These are phyloP conservation scores for Stigmatopora nigra DNA, from an alignment of 2,113 vertebrate species.

Conservation along the genomic window DNA sequence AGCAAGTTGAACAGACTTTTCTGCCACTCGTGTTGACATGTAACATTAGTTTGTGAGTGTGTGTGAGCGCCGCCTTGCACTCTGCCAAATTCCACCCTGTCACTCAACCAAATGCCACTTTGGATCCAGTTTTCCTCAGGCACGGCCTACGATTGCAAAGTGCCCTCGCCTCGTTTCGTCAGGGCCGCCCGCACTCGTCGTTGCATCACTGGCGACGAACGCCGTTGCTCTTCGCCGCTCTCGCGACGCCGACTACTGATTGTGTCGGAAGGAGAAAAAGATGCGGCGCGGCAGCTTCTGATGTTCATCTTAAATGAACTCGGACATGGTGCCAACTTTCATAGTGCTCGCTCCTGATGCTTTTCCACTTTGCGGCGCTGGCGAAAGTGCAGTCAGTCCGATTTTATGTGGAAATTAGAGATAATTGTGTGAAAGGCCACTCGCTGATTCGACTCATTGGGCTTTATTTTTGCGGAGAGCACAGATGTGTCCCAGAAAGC, in stretches of 20 bases:
- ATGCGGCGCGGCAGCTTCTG: background rate
- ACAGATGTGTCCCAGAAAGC: too few species aligned
- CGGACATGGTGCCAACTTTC: background rate
- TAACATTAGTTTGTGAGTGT: slow-evolving; percentile 13
- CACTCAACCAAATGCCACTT: slow-evolving; percentile 28
- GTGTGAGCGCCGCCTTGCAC: slow-evolving; percentile 19
- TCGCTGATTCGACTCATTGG: background rate
- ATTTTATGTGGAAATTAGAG: background rate
- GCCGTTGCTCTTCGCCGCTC: slow-evolving; percentile 21
- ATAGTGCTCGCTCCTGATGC: background rate
- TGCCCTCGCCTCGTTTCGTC: slow-evolving; percentile 58
- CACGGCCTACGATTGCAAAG: slow-evolving; percentile 40
- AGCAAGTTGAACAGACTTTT: background rate
- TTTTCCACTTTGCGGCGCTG: background rate
- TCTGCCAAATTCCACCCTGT: slow-evolving; percentile 31
- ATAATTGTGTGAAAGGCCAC: background rate
- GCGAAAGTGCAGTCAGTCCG: background rate
- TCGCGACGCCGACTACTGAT: slow-evolving; percentile 8
- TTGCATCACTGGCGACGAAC: slow-evolving; percentile 21
- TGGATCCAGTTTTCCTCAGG: slow-evolving; percentile 24
- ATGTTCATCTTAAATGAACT: slow-evolving; percentile 22
- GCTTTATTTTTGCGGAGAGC: too few species aligned
- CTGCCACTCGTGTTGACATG: slow-evolving; percentile 21
- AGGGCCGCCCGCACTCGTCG: slow-evolving; percentile 37
- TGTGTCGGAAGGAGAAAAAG: background rate